Evolutionary conservation across 2,888 invertebrate genomes (phyloP).

Genomic region (Strigamia crassipes): DNA sequence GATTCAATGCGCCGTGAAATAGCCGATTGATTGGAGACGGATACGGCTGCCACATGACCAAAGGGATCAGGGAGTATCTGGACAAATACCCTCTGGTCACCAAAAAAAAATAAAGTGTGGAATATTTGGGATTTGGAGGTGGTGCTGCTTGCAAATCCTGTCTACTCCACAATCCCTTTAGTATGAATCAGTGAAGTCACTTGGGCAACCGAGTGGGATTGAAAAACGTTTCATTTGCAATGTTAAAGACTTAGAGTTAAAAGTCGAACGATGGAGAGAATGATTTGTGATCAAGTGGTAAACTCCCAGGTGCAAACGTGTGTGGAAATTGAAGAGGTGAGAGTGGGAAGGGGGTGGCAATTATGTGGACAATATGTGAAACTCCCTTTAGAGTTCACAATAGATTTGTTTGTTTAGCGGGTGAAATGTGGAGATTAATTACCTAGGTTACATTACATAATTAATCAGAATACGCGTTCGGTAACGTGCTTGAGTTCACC

Average conservation of each 20-base stretch:
- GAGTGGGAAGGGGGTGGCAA: not conserved
- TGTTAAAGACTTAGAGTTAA: not conserved
- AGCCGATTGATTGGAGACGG: constrained; percentile 40
- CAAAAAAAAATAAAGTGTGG: not conserved
- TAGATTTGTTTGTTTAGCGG: constrained; percentile 31
- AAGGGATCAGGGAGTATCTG: constrained; percentile 19
- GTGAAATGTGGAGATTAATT: constrained; percentile 3
- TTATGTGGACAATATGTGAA: constrained; percentile 35
- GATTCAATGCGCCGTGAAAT: constrained; percentile 28
- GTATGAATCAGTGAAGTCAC: not conserved
- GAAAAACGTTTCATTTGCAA: not conserved
- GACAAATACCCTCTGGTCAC: constrained; percentile 29
- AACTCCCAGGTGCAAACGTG: constrained; percentile 1
- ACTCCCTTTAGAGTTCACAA: not conserved
- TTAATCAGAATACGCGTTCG: constrained; percentile 19
- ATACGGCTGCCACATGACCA: constrained; percentile 22
- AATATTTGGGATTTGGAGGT: constrained; percentile 37
- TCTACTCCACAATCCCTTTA: not conserved
- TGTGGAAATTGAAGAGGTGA: not conserved
- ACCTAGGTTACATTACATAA: constrained; percentile 7
- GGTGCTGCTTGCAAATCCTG: not conserved
- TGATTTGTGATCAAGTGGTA: not conserved
- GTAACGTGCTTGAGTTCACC: not conserved
- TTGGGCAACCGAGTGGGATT: not conserved
- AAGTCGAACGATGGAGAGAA: not conserved